Evolutionary conservation across 2,888 invertebrate species (phyloP), one percentile per base, ranked within the genome.

Genomic region (Mystacides longicornis): DNA sequence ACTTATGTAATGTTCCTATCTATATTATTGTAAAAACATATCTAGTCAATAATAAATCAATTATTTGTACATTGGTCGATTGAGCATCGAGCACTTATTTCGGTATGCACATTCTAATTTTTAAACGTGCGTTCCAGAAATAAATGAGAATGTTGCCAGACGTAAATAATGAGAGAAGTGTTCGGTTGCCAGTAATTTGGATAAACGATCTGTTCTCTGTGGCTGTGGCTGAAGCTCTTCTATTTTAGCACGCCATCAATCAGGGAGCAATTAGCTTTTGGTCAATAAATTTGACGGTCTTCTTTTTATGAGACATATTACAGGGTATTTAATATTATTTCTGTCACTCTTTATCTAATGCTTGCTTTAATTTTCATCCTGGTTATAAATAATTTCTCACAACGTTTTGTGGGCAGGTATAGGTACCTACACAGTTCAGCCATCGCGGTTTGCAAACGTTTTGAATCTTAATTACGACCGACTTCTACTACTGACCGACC

Each of bases 231-330:
- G 43, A 46, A 45, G 43, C 23, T 27, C 45, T 23, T 22, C 47
- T 51, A 49, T 54, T 51, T 50, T 51, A 45, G 52, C 54, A 50
- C 51, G 45, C 43, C 51, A 58, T 59, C 59, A 47, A 56, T 59
- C 59, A 59, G 37, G 56, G 48, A 51, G 54, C 59, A 56, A 59
- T 59, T 59, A 59, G 59, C 51, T 54, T 37, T 49, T 42, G 46
- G 51, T 22, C 22, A 42, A 4, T 23, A 42, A 33, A 42, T 49
- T 49, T 49, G 33, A 49, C 27, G 49, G 31, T 31, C 23, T 49
- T 27, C 49, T 33, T 31, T 27, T 31, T 31, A 31, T 19, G 33
- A 27, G 14, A 49, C 23, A 23, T 23, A 49, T 27, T 31, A 27
- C 49, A 4, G 21, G 21, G 33, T 31, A 49, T 31, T 31, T 49